A percentile compares a stretch with the other conserved stretches of the same genome.
phyloP scores from a whole-genome alignment of 2,113 vertebrate species.

The Agapornis roseicollis region DNA sequence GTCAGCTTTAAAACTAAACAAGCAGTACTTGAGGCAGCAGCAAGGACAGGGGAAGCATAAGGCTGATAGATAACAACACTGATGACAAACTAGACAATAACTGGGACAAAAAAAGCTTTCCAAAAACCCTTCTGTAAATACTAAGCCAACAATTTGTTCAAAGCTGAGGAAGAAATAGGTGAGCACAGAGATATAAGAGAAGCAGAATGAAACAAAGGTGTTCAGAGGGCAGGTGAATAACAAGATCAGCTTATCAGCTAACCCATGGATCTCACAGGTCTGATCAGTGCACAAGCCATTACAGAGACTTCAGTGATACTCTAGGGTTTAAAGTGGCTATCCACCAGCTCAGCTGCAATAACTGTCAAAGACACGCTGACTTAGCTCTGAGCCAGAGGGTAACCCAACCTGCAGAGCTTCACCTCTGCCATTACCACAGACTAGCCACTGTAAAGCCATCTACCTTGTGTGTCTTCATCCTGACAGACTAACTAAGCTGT shows the following conservation, averaged over 20 bases:
- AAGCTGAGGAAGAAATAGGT: neutral
- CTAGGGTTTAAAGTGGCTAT: neutral
- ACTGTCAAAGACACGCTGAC: neutral
- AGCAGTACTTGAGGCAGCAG: neutral
- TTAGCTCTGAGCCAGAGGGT: neutral
- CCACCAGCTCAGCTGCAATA: neutral
- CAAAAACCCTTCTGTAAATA: neutral
- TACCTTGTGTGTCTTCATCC: neutral
- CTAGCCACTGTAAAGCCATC: neutral
- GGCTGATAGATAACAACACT: neutral
- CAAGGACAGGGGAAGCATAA: neutral
- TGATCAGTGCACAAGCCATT: fast-evolving
- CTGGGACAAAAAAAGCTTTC: neutral
- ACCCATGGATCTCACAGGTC: neutral
- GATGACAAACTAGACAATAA: neutral
- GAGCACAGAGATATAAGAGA: neutral
- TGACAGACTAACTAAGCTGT: neutral
- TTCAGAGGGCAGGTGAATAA: neutral
- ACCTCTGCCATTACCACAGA: fast-evolving
- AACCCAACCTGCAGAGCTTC: neutral
- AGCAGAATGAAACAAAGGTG: neutral
- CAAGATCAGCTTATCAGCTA: neutral
- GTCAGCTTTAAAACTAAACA: conserved; percentile 14
- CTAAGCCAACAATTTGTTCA: neutral
- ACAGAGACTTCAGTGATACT: neutral